A percentile compares a stretch with the other conserved stretches of the same genome.
Conservation (phyloP, 2,888 invertebrate species). For the Melieria crassipennis region DNA sequence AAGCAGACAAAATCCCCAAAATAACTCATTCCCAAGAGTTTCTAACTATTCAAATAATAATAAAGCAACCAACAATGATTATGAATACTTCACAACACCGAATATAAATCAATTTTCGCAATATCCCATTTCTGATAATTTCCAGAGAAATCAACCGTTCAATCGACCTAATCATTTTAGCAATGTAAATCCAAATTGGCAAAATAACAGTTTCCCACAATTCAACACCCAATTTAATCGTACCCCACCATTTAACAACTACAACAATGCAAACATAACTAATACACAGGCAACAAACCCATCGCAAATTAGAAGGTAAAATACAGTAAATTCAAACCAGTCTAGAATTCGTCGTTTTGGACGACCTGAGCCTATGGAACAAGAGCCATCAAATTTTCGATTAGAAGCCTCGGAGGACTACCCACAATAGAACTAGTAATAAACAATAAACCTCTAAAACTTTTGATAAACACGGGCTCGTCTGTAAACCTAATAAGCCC, state of each 20-base stretch:
- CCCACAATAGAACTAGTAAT: slow-evolving; percentile 25
- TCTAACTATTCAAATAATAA: slow-evolving; percentile 7
- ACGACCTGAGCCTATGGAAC: slow-evolving; percentile 31
- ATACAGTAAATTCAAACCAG: slow-evolving; percentile 26
- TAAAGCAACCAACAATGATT: no score
- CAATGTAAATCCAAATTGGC: not conserved
- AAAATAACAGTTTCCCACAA: not conserved
- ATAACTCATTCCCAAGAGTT: slow-evolving; percentile 2
- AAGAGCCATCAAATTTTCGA: slow-evolving; percentile 31
- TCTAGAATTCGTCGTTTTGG: slow-evolving; percentile 34
- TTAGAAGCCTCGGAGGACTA: slow-evolving; percentile 31
- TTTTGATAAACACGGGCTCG: slow-evolving; percentile 29
- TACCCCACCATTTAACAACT: not conserved
- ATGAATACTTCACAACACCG: not conserved
- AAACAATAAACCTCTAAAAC: slow-evolving; percentile 10
- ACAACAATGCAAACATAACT: not conserved
- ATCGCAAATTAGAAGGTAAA: not conserved
- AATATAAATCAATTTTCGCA: not conserved
- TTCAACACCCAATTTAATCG: not conserved
- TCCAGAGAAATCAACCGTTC: not conserved
- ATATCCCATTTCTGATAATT: not conserved
- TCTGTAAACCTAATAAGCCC: slow-evolving; percentile 25
- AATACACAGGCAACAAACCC: not conserved
- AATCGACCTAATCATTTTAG: not conserved
- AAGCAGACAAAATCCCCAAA: slow-evolving; percentile 6